These are phyloP conservation scores for Nowickia ferox DNA, from an alignment of 2,888 invertebrate genomes.

Conservation along the genomic window DNA sequence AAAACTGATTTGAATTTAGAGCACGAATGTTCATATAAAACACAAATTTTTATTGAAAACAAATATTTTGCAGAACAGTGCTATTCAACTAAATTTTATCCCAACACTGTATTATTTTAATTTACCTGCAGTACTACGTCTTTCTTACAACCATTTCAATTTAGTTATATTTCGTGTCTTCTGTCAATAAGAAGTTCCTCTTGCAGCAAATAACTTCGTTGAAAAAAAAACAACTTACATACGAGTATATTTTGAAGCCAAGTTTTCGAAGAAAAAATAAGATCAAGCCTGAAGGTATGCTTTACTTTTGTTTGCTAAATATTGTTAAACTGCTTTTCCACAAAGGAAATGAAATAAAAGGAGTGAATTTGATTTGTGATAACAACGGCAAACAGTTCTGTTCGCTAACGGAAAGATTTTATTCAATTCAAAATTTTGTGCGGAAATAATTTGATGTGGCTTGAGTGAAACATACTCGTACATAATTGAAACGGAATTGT, in stretches of 20 bases:
- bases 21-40: too few species aligned
- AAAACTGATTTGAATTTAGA: too few species aligned
- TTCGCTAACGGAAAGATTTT: background rate
- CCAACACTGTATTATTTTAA: slow-evolving; percentile 24
- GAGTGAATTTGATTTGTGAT: background rate
- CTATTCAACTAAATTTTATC: slow-evolving; percentile 3
- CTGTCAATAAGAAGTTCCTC: slow-evolving; percentile 59
- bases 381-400: background rate
- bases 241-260: slow-evolving; percentile 1
- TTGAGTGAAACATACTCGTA: slow-evolving; percentile 3
- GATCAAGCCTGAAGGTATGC: slow-evolving; percentile 25
- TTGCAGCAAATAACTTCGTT: background rate
- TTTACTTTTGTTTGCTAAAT: background rate
- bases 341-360: background rate
- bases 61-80: too few species aligned
- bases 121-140: slow-evolving; percentile 23
- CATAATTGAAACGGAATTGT: slow-evolving; percentile 4
- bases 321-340: background rate
- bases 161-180: slow-evolving; percentile 66
- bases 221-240: background rate
- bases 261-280: background rate
- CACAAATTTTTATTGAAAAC: too few species aligned
- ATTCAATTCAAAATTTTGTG: slow-evolving; percentile 38
- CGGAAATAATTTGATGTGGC: slow-evolving; percentile 4
- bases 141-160: slow-evolving; percentile 36